Evolutionary conservation across 37 sponge, comb jelly and placozoan species (phyloP).

Genomic region (Geodia barretti): DNA sequence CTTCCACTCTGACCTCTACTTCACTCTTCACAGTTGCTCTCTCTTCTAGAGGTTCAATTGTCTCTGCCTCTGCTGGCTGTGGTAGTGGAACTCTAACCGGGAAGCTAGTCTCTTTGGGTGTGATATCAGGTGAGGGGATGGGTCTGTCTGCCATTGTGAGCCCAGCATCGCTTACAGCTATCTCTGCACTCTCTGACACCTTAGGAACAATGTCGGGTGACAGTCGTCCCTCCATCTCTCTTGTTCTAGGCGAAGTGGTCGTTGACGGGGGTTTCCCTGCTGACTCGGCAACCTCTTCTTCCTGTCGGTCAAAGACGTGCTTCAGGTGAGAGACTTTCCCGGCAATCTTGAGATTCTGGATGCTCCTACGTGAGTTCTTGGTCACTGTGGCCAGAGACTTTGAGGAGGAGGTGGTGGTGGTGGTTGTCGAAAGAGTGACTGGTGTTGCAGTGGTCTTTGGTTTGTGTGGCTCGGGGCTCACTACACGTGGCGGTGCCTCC

Average conservation of each 20-base stretch:
- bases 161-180: neutral
- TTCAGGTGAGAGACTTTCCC: slow-evolving; percentile 48
- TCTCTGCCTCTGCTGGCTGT: no score
- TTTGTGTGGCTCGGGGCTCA: neutral
- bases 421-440: neutral
- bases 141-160: neutral
- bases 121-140: slow-evolving; percentile 13
- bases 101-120: neutral
- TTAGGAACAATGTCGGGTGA: neutral
- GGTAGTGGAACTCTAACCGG: no score
- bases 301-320: slow-evolving; percentile 39
- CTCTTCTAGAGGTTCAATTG: no score
- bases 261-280: neutral
- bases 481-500: neutral
- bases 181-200: neutral
- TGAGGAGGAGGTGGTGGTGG: neutral
- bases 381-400: neutral
- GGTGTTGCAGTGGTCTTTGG: neutral
- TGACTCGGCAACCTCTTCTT: neutral
- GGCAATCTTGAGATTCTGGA: neutral
- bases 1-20: neutral
- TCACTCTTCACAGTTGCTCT: no score
- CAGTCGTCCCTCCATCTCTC: neutral
- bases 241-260: neutral
- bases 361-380: neutral